Base-by-base conservation (phyloP, 2,888 invertebrate species). In the Phorcus lineatus region DNA sequence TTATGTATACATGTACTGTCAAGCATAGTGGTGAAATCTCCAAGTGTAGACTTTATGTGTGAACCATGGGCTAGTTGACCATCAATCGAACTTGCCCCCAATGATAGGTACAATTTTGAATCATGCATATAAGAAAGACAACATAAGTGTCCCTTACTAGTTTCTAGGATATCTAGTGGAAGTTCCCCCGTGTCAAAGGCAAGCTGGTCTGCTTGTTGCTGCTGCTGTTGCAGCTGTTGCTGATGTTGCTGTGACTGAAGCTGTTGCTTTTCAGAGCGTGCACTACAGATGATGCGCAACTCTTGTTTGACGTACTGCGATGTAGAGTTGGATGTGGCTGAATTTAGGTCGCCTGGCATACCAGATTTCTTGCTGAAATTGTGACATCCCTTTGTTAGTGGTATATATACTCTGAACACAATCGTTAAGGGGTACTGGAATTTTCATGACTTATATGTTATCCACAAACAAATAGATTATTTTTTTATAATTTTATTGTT, bases 221-320 rank as follows among this genome's bases (percentile, higher is more conserved):
- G 82, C 53, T 82, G 82, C 19, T 84, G 83, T 62, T 82, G 80
- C 28, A 79, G 70, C 57, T 85, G 85, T 31, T 84, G 93, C 84
- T 94, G 88, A 79, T 89, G 89, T 74, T 88, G 91, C 28, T 85
- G 87, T 36, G 85, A 86, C 22, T 82, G 84, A 74, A 83, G 86
- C 54, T 88, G 88, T 57, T 89, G 90, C 77, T 93, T 93, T 86
- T 95, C 94, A 54, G 96, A 96, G 90, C 97, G 95, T 79, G 96
- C 97, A 86, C 96, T 97, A 82, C 98, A 97, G 84, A 96, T 96
- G 75, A 97, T 97, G 88, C 97, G 95, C 90, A 98, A 94, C 94
- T 97, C 97, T 94, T 98, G 97, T 91, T 97, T 95, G 88, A 98
- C 97, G 94, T 96, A 97, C 94, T 97, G 97, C 77, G 97, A 96